Evolutionary conservation across 2,888 invertebrate species (phyloP).

Genomic region (Lithophane leautieri): DNA sequence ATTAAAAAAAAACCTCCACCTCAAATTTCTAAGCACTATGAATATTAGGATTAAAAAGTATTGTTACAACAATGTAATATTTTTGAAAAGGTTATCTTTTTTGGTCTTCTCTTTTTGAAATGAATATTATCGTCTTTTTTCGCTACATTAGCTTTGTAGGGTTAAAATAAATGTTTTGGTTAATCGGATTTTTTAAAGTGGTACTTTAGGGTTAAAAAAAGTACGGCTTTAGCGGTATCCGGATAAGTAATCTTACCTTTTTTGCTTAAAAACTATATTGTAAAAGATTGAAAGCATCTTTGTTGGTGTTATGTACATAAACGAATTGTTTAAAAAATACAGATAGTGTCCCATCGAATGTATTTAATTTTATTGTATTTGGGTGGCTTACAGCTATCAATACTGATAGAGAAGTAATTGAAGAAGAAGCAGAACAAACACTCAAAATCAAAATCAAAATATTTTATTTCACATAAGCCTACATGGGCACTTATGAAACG

Average conservation of each 20-base stretch:
- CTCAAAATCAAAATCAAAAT: too few relatives aligned
- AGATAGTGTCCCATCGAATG: too few relatives aligned
- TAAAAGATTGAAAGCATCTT: conserved; percentile 4
- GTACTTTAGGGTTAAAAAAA: conserved; percentile 48
- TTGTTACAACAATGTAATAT: conserved; percentile 55
- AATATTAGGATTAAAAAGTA: conserved; percentile 64
- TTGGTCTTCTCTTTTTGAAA: conserved; percentile 44
- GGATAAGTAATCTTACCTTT: conserved; percentile 38
- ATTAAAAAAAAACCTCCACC: conserved; percentile 29
- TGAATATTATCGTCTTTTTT: conserved; percentile 64
- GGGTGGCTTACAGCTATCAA: too few relatives aligned
- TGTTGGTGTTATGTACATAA: conserved; percentile 8
- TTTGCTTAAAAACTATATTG: conserved; percentile 8
- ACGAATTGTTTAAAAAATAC: background rate
- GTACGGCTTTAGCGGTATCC: conserved; percentile 32
- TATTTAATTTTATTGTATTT: too few relatives aligned
- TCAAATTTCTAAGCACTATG: conserved; percentile 53
- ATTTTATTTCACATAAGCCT: too few relatives aligned
- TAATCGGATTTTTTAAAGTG: conserved; percentile 80
- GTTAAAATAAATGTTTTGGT: conserved; percentile 77
- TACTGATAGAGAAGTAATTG: too few relatives aligned
- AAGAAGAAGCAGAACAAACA: too few relatives aligned
- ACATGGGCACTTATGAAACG: too few relatives aligned
- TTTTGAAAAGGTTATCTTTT: conserved; percentile 49
- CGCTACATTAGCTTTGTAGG: conserved; percentile 77